These are phyloP conservation scores for Allobates femoralis DNA, from an alignment of 2,797 vertebrate species.

Conservation along the genomic window DNA sequence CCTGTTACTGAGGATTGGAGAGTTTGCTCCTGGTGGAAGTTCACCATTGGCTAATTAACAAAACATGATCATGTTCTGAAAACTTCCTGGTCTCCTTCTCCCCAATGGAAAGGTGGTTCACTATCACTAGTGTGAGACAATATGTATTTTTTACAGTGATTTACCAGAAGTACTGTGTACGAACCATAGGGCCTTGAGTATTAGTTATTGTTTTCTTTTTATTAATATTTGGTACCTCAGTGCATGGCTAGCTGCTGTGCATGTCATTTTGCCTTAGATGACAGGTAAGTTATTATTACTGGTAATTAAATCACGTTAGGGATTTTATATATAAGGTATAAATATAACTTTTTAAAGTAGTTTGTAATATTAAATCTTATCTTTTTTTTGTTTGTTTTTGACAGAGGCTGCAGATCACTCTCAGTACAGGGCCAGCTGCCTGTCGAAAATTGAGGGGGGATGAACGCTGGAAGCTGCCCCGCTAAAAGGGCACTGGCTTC, in stretches of 20 bases:
- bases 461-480: conserved; percentile 74
- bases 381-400: conserved; percentile 83
- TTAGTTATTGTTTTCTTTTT: not conserved
- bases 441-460: conserved; percentile 60
- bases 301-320: conserved; percentile 70
- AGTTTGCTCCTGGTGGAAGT: conserved; percentile 74
- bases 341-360: conserved; percentile 68
- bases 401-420: conserved; percentile 81
- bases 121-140: conserved; percentile 73
- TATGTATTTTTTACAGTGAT: conserved; percentile 7
- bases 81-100: conserved; percentile 75
- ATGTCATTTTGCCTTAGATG: conserved; percentile 30
- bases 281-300: conserved; percentile 61
- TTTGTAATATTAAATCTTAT: conserved; percentile 79
- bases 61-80: conserved; percentile 22
- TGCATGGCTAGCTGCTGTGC: conserved; percentile 49
- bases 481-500: conserved; percentile 65
- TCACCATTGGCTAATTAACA: conserved; percentile 23
- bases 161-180: not conserved
- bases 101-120: conserved; percentile 82
- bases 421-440: conserved; percentile 79
- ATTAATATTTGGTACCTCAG: conserved; percentile 1
- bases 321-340: conserved; percentile 37
- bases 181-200: not conserved
- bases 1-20: conserved; percentile 82